Evolutionary conservation across 2,113 vertebrate species (phyloP), one percentile per base, ranked within the genome.

Genomic region (Neodontobutis hainanensis): DNA sequence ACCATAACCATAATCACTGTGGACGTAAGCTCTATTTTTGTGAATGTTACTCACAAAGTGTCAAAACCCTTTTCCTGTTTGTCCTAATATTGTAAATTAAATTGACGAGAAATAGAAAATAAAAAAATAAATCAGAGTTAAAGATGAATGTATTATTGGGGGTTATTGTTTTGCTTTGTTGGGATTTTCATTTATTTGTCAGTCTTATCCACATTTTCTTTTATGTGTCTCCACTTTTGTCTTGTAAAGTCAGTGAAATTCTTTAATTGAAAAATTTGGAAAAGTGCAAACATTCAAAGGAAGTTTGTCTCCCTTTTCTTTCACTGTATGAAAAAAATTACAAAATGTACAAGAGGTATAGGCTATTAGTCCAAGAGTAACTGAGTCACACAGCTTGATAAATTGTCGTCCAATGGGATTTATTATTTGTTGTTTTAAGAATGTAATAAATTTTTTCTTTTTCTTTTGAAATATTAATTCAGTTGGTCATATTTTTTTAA

Each of bases 191-290:
- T 84, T 89, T 80, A 73, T 77, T 67, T 76, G 58, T 87, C 80
- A 73, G 83, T 80, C 72, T 82, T 82, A 69, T 82, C 73, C 77
- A 88, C 78, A 65, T 59, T 78, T 80, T 79, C 83, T 56, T 77
- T 91, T 89, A 82, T 0, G 6, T 77, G 82, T 90, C 73, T 86
- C 81, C 84, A 87, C 76, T 51, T 83, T 90, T 87, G 92, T 94
- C 90, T 91, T 87, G 92, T 93, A 92, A 94, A 92, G 92, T 92
- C 92, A 87, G 92, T 93, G 91, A 92, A 94, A 88, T 91, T 88
- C 94, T 93, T 94, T 94, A 34, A 73, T 81, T 83, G 86, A 90
- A 92, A 91, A 82, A 72, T 68, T 79, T 67, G 90, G 83, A 84
- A 88, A 88, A 85, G 81, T 87, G 82, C 85, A 83, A 85, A 87